Evolutionary conservation across 2,888 invertebrate genomes (phyloP).

Genomic region (Masnerella sp.): DNA sequence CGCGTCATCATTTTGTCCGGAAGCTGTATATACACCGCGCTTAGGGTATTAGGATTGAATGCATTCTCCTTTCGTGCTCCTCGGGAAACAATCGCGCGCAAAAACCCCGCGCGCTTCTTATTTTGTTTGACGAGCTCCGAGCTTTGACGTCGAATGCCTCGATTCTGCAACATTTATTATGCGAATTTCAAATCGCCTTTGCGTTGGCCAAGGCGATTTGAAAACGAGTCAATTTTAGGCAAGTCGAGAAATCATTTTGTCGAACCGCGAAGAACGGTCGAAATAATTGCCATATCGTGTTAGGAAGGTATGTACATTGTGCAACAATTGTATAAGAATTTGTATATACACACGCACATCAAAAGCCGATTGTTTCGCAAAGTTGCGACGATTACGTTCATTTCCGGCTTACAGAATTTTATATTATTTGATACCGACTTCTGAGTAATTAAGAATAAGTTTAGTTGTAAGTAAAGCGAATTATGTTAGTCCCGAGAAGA

Average conservation of each 20-base stretch:
- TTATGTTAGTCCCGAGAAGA: too few species aligned
- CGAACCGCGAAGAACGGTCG: too few species aligned
- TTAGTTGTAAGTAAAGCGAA: too few species aligned
- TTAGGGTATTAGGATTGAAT: conserved; percentile 39
- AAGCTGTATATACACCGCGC: conserved; percentile 54
- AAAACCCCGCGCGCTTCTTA: conserved; percentile 10
- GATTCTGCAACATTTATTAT: conserved; percentile 27
- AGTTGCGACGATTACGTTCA: not conserved
- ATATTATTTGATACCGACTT: not conserved
- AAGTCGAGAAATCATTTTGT: too few species aligned
- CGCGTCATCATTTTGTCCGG: conserved; percentile 50
- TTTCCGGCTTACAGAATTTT: too few species aligned
- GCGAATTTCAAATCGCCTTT: conserved; percentile 23
- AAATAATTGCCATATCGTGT: conserved; percentile 43
- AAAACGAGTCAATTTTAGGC: not conserved
- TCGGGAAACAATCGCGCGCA: conserved; percentile 24
- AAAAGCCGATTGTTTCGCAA: conserved; percentile 17
- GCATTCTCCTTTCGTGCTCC: conserved; percentile 24
- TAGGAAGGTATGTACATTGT: conserved; percentile 20
- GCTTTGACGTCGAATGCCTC: conserved; percentile 5
- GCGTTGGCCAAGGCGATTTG: not conserved
- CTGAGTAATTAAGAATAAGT: not conserved
- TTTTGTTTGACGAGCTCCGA: conserved; percentile 24
- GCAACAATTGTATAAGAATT: conserved; percentile 33
- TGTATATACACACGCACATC: conserved; percentile 36